A percentile compares a stretch with the other conserved stretches of the same genome.
Evolutionary conservation across 2,113 vertebrate genomes (phyloP).

Genomic region (Pipra filicauda): DNA sequence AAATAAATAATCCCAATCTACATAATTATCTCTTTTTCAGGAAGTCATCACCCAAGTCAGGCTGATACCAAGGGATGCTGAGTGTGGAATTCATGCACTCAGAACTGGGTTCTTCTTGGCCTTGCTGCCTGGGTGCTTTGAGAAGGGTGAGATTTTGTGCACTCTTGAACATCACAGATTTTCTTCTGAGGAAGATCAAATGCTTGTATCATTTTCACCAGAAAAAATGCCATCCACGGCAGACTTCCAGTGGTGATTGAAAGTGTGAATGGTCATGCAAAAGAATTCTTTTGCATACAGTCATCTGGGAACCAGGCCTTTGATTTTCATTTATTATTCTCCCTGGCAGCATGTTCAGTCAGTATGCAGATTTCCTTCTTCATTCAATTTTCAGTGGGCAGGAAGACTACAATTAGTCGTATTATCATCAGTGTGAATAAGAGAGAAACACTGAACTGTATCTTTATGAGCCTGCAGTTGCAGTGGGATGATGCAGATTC

Average conservation of each 20-base stretch:
- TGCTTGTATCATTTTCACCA: background rate
- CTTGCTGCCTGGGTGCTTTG: accelerated
- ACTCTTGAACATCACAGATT: background rate
- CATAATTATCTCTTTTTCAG: background rate
- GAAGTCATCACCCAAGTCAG: background rate
- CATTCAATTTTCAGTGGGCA: slow-evolving; percentile 50
- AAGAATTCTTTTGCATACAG: slow-evolving; percentile 9
- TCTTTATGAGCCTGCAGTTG: background rate
- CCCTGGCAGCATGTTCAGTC: slow-evolving; percentile 47
- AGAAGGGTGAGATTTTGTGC: background rate
- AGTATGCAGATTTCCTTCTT: slow-evolving; percentile 48
- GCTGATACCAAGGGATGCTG: background rate
- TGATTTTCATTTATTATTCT: slow-evolving; percentile 61
- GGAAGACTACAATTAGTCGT: slow-evolving; percentile 58
- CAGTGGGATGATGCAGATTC: background rate
- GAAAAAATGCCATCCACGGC: background rate
- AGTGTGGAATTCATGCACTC: background rate
- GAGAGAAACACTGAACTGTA: slow-evolving; percentile 35
- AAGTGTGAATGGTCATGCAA: slow-evolving; percentile 45
- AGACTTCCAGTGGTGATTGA: slow-evolving; percentile 14
- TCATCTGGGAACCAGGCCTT: slow-evolving; percentile 29
- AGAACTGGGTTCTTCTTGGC: background rate
- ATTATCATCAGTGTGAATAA: slow-evolving; percentile 38
- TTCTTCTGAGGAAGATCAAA: slow-evolving; percentile 7
- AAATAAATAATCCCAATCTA: slow-evolving; percentile 35